Conservation (phyloP, 2,797 vertebrate genomes). For the Florisuga fusca region DNA sequence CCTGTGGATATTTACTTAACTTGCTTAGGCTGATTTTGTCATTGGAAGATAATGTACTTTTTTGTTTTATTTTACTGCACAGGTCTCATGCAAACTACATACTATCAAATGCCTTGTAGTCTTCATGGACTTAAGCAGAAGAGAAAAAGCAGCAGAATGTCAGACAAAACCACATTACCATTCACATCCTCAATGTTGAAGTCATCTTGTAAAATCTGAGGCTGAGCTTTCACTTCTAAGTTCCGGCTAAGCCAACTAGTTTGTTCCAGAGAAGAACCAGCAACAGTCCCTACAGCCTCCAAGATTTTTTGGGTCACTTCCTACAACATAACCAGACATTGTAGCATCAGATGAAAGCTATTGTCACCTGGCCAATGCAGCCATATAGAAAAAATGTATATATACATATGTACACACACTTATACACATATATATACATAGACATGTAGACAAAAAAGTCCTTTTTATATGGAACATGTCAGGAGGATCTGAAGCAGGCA, state of each 20-base stretch:
- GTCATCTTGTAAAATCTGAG: slow-evolving; percentile 89
- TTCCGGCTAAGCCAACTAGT: slow-evolving; percentile 98
- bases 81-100: not conserved
- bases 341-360: not conserved
- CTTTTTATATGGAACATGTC: not conserved
- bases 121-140: not conserved
- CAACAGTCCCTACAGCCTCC: slow-evolving; percentile 91
- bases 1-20: not conserved
- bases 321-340: slow-evolving; percentile 71
- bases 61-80: not conserved
- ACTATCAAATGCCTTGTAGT: not conserved
- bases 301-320: slow-evolving; percentile 96
- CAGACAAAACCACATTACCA: slow-evolving; percentile 74
- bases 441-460: not conserved
- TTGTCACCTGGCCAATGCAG: not conserved
- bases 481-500: not conserved
- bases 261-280: slow-evolving; percentile 95
- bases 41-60: not conserved
- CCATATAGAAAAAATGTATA: too few relatives aligned
- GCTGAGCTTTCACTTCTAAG: slow-evolving; percentile 96
- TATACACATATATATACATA: too few relatives aligned
- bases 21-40: not conserved
- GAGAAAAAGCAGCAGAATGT: not conserved
- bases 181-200: slow-evolving; percentile 83
- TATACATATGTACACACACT: too few relatives aligned